Percentiles rank a stretch among this genome's conserved stretches.
These are phyloP conservation scores for Lophochroa leadbeateri DNA, from an alignment of 2,113 vertebrate species.

Conservation along the genomic window DNA sequence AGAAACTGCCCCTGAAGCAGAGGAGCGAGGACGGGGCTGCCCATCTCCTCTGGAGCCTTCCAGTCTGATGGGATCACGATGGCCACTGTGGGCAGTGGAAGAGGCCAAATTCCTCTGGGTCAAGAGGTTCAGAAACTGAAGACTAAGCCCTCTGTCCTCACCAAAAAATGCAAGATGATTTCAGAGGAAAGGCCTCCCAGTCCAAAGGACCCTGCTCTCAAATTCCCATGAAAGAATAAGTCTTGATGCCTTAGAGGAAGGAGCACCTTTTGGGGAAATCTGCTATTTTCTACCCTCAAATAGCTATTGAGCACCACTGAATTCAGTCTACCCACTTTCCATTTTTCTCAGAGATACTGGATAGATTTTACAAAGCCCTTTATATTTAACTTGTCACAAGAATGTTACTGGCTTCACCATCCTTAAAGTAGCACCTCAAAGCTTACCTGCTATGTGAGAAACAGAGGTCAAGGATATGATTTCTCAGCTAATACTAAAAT, in stretches of 20 bases:
- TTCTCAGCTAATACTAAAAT: background rate
- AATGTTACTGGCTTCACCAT: background rate
- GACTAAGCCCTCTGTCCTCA: background rate
- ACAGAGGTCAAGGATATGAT: background rate
- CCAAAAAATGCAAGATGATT: background rate
- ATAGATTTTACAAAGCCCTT: background rate
- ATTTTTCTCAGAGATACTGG: background rate
- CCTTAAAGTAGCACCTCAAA: background rate
- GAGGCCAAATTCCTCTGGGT: background rate
- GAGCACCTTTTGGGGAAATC: background rate
- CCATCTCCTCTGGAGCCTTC: background rate
- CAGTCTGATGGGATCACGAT: fast-evolving
- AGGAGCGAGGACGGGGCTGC: background rate
- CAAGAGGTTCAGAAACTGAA: background rate
- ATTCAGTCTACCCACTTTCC: background rate
- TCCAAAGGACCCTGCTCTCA: background rate
- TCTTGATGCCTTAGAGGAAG: background rate
- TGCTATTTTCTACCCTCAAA: background rate
- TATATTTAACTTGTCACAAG: background rate
- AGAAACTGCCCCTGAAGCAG: background rate
- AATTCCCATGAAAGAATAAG: background rate
- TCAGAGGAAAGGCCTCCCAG: background rate
- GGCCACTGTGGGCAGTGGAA: background rate
- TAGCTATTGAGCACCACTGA: background rate
- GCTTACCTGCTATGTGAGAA: background rate